phyloP scores from a whole-genome alignment of 2,888 invertebrate species.

The Torymus aiolomorphi region DNA sequence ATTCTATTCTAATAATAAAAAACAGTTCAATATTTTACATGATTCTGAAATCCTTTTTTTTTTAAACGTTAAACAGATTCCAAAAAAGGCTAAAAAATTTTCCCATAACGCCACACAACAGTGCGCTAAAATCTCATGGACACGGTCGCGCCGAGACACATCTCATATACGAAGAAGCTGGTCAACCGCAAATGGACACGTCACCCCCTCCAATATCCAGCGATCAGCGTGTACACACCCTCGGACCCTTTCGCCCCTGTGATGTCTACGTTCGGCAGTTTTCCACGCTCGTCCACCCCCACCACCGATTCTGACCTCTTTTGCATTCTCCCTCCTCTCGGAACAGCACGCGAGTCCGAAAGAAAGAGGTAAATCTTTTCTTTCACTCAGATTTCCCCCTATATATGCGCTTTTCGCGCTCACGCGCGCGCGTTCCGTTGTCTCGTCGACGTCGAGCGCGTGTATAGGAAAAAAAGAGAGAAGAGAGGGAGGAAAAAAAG shows the following conservation, averaged over 20 bases:
- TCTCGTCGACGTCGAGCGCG: no score
- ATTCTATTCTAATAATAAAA: no score
- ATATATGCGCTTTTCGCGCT: no score
- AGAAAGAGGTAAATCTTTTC: conserved; percentile 39
- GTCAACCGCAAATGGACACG: conserved; percentile 75
- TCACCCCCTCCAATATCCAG: conserved; percentile 73
- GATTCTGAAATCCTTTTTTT: no score
- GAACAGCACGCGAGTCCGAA: neutral
- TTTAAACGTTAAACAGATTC: neutral
- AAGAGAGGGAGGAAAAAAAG: conserved; percentile 11
- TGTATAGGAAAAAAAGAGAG: neutral
- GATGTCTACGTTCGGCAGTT: conserved; percentile 41
- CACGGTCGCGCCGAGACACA: neutral
- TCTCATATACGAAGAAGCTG: conserved; percentile 59
- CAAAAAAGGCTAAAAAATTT: conserved; percentile 33
- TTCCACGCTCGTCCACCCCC: conserved; percentile 65
- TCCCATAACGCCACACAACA: conserved; percentile 37
- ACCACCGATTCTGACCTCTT: conserved; percentile 53
- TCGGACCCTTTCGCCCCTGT: conserved; percentile 54
- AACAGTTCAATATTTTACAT: no score
- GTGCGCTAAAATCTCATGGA: conserved; percentile 18
- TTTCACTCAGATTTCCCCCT: neutral
- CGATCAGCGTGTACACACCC: conserved; percentile 60
- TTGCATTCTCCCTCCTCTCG: conserved; percentile 19
- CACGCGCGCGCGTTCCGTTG: no score